Base-by-base conservation (phyloP, 2,888 invertebrate genomes). In the Ophion slaviceki region DNA sequence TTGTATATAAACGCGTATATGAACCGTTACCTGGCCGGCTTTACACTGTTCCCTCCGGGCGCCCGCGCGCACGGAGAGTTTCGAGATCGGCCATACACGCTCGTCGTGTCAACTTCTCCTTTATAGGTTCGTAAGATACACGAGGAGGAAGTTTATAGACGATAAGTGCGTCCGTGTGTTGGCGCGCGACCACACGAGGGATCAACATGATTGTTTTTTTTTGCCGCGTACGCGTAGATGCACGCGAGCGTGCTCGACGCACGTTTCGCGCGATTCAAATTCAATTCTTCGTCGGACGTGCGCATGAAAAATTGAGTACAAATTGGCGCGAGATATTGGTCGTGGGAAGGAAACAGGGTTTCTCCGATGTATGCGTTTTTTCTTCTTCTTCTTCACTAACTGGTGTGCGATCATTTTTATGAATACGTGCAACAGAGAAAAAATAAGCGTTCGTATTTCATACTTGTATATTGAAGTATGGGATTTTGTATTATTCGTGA, bases 21-120 rank as follows among this genome's bases (percentile, higher is more conserved):
- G 61, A 90, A 92, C 92, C 92, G 92, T 92, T 92, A 92, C 86
- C 88, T 92, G 92, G 92, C 92, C 92, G 92, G 92, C 91, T 92
- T 92, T 79, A 89, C 88, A 87, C 87, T 90, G 81, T 88, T 88
- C 85, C 86, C 67, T 80, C 76, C 80, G 82, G 7, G 6, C 40
- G 40, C 40, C 7, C 40, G 40, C 40, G 40, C 40, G 40, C 40
- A 40, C 53, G 53, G 17, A 17, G 86, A 84, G 72, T 80, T 79
- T 66, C 84, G 77, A 86, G 70, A 61, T 45, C 17, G 70, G 66
- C 24, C 5, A 14, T 24, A 36, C 47, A 28, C 20, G 32, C 53
- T 53, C n/a, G n/a, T 57, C n/a, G 24, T 36, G 57, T 17, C 53
- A 80, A 57, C 53, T 36, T 45, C 36, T 80, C 57, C 36, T 66